Percentiles rank a stretch among this genome's conserved stretches.
Evolutionary conservation across 1,140 invertebrate genomes (phyloP).

Genomic region (Nilaparvata lugens): DNA sequence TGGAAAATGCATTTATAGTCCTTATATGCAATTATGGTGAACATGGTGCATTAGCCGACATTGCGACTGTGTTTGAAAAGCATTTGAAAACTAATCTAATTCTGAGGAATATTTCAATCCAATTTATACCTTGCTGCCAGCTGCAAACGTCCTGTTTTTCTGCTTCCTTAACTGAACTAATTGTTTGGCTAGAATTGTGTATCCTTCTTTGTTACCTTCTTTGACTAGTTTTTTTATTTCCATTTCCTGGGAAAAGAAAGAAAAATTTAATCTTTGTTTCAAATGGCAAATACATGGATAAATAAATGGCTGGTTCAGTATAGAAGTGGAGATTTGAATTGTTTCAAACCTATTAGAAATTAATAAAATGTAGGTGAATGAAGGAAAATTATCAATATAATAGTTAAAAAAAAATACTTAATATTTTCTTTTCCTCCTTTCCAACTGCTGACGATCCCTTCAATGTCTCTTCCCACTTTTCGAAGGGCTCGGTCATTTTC

Average conservation of each 20-base stretch:
- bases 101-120: too few species aligned
- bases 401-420: slow-evolving; percentile 33
- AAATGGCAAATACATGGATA: too few species aligned
- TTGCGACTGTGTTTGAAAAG: too few species aligned
- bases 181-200: slow-evolving; percentile 78
- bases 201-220: slow-evolving; percentile 75
- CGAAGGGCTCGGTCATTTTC: slow-evolving; percentile 69
- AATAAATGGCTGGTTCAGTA: too few species aligned
- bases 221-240: slow-evolving; percentile 86
- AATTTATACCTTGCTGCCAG: slow-evolving; percentile 63
- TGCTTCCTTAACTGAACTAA: slow-evolving; percentile 73
- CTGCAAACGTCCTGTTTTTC: slow-evolving; percentile 69
- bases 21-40: too few species aligned
- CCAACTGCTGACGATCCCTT: slow-evolving; percentile 69
- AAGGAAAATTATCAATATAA: too few species aligned
- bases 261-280: neutral
- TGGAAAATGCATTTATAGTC: too few species aligned
- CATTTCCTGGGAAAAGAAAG: slow-evolving; percentile 49
- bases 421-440: slow-evolving; percentile 86
- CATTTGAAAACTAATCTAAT: too few species aligned
- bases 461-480: slow-evolving; percentile 73
- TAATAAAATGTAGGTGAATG: too few species aligned
- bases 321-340: too few species aligned
- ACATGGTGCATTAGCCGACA: too few species aligned
- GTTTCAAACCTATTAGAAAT: too few species aligned